A percentile compares a stretch with the other conserved stretches of the same genome.
These are phyloP conservation scores for Staurois parvus DNA, from an alignment of 2,797 vertebrate genomes.

Conservation along the genomic window DNA sequence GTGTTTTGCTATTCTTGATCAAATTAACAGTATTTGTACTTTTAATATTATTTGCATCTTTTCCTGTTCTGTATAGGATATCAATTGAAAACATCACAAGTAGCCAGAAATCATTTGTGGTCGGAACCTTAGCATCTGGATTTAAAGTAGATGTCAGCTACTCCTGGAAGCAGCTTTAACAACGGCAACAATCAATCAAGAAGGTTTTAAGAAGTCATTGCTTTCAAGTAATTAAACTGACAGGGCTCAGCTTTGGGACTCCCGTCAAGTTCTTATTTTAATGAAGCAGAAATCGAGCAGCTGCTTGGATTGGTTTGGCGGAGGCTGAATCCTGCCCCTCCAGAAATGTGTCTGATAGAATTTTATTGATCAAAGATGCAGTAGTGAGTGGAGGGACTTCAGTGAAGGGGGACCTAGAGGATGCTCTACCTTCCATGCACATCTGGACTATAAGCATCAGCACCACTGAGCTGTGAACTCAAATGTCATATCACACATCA, in stretches of 20 bases:
- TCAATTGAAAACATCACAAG: neutral
- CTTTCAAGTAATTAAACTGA: conserved; percentile 62
- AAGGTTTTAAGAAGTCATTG: conserved; percentile 55
- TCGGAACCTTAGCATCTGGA: conserved; percentile 2
- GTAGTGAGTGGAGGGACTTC: conserved; percentile 6
- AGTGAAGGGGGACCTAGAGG: conserved; percentile 24
- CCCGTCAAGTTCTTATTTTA: conserved; percentile 40
- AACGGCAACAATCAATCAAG: conserved; percentile 43
- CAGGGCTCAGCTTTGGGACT: conserved; percentile 45
- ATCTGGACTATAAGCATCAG: conserved; percentile 31
- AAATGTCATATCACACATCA: neutral
- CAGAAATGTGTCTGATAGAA: conserved; percentile 42
- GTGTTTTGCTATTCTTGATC: neutral
- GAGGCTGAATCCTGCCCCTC: conserved; percentile 34
- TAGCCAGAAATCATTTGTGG: neutral
- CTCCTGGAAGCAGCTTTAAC: conserved; percentile 40
- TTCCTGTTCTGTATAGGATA: neutral
- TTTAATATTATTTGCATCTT: neutral
- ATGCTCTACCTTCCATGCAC: neutral
- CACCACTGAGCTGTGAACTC: neutral
- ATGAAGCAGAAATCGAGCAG: conserved; percentile 35
- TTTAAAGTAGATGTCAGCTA: conserved; percentile 48
- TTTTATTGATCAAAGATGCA: conserved; percentile 50
- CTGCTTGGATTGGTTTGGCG: conserved; percentile 52
- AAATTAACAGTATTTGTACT: neutral